These are phyloP conservation scores for Microctonus aethiopoides DNA, from an alignment of 2,888 invertebrate genomes.

Conservation along the genomic window DNA sequence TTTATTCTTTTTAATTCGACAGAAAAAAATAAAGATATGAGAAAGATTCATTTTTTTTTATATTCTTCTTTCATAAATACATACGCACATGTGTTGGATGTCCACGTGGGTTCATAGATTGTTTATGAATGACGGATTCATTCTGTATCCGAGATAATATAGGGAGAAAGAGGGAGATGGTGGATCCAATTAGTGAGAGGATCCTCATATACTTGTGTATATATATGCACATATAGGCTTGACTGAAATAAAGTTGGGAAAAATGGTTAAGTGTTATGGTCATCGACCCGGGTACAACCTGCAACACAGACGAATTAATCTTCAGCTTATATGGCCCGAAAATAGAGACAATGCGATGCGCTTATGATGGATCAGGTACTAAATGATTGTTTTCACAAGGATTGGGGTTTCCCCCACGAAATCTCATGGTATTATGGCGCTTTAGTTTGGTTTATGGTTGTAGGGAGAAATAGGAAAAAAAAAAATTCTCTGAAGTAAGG, in stretches of 20 bases:
- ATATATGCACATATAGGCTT: background rate
- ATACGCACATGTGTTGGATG: background rate
- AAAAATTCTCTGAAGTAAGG: background rate
- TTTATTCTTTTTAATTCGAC: no score
- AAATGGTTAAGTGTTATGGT: slow-evolving; percentile 11
- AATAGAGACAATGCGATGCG: slow-evolving; percentile 49
- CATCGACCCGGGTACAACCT: slow-evolving; percentile 26
- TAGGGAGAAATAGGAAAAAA: background rate
- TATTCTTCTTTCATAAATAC: no score
- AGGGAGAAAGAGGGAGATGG: background rate
- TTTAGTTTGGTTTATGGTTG: background rate
- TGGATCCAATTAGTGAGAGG: slow-evolving; percentile 28
- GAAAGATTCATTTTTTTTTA: no score
- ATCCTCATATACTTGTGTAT: background rate
- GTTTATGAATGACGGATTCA: background rate
- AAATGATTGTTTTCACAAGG: slow-evolving; percentile 64
- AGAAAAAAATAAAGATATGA: no score
- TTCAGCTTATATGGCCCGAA: slow-evolving; percentile 31
- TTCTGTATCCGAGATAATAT: background rate
- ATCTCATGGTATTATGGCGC: background rate
- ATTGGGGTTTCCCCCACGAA: slow-evolving; percentile 49
- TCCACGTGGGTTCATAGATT: background rate
- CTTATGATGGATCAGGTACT: slow-evolving; percentile 61
- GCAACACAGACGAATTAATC: slow-evolving; percentile 25
- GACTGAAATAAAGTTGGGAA: background rate